Evolutionary conservation across 2,888 invertebrate genomes (phyloP).

Genomic region (Drymonia ruficornis): DNA sequence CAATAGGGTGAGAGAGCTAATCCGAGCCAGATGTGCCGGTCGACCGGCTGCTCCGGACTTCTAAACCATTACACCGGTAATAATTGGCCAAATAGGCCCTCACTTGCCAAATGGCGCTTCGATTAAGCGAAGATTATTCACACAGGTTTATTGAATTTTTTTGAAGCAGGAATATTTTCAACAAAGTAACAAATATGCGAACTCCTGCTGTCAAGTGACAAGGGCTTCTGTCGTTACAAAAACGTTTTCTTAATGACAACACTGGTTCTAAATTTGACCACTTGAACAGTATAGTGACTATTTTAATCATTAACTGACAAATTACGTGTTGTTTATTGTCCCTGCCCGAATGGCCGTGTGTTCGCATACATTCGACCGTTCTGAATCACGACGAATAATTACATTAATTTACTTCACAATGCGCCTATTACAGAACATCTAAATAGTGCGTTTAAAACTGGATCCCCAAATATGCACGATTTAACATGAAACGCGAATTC

Average conservation of each 20-base stretch:
- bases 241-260: too few species aligned
- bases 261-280: too few species aligned
- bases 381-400: conserved; percentile 57
- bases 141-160: not conserved
- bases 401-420: conserved; percentile 76
- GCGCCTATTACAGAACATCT: conserved; percentile 69
- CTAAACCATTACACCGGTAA: conserved; percentile 80
- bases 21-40: conserved; percentile 69
- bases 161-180: not conserved
- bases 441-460: conserved; percentile 75
- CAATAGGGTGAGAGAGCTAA: conserved; percentile 58
- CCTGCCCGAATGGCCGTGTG: conserved; percentile 40
- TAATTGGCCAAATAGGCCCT: conserved; percentile 63
- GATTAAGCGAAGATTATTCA: conserved; percentile 7
- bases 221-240: too few species aligned
- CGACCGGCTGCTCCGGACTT: conserved; percentile 66
- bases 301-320: conserved; percentile 40
- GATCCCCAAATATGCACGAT: conserved; percentile 76
- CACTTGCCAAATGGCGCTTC: conserved; percentile 72
- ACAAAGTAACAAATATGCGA: too few species aligned
- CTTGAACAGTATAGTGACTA: too few species aligned
- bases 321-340: conserved; percentile 44
- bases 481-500: conserved; percentile 82
- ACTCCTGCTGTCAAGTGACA: too few species aligned
- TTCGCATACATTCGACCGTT: conserved; percentile 41